Conservation (phyloP, 2,113 vertebrate species). For the Amia ocellicauda region DNA sequence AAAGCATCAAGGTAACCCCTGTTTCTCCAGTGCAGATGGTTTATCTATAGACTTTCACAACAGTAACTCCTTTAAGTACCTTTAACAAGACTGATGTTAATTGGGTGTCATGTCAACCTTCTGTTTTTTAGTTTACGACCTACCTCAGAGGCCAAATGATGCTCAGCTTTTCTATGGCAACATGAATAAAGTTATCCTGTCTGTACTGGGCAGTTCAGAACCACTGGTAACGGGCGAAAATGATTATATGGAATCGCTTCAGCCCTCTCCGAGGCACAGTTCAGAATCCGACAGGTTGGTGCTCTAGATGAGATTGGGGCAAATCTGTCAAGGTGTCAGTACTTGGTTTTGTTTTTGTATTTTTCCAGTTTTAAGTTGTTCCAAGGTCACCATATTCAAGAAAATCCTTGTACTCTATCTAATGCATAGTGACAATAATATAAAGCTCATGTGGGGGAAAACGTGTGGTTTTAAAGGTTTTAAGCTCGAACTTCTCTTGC, state of each 20-base stretch:
- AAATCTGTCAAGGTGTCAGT: background rate
- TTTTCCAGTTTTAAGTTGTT: background rate
- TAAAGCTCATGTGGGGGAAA: no score
- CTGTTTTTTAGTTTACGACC: conserved; percentile 68
- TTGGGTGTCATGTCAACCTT: no score
- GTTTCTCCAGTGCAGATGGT: no score
- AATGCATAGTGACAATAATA: no score
- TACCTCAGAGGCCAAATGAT: conserved; percentile 77
- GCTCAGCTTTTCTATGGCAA: conserved; percentile 80
- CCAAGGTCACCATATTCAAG: no score
- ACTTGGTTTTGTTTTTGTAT: background rate
- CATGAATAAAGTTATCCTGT: conserved; percentile 78
- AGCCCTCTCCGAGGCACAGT: conserved; percentile 27
- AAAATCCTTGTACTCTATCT: no score
- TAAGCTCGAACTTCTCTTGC: conserved; percentile 1
- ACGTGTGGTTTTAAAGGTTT: no score
- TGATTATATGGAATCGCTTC: conserved; percentile 41
- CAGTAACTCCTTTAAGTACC: no score
- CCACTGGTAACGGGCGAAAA: conserved; percentile 35
- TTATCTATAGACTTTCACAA: no score
- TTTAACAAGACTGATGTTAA: no score
- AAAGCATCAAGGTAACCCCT: no score
- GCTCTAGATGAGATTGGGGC: background rate
- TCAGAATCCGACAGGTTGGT: conserved; percentile 66
- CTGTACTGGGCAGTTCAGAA: conserved; percentile 63